Evolutionary conservation across 2,888 invertebrate species (phyloP).

Genomic region (Pheosia gnoma): DNA sequence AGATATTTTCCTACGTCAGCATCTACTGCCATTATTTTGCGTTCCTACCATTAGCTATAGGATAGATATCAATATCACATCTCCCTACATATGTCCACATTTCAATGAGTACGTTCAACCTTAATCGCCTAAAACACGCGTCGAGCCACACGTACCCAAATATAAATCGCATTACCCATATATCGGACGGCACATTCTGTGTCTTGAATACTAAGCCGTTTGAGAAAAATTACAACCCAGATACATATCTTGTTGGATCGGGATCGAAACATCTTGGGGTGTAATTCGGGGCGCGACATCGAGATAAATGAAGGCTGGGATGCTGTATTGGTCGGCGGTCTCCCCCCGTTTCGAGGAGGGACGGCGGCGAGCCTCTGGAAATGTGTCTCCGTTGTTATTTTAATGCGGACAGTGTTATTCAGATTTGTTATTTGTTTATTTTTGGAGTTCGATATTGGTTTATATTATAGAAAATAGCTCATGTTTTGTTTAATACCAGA

Average conservation of each 20-base stretch:
- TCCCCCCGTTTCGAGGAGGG: constrained; percentile 30
- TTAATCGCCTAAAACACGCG: constrained; percentile 4
- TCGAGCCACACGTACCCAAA: constrained; percentile 27
- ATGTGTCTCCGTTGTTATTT: constrained; percentile 48
- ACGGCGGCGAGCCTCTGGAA: constrained; percentile 44
- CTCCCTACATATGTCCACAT: neutral
- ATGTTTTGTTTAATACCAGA: neutral
- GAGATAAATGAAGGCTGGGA: constrained; percentile 63
- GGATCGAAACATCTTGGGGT: constrained; percentile 63
- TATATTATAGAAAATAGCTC: neutral
- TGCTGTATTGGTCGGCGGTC: constrained; percentile 38
- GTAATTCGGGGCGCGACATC: constrained; percentile 59
- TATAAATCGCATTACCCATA: constrained; percentile 59
- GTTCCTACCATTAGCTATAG: neutral
- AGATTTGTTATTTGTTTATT: constrained; percentile 32
- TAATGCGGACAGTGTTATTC: constrained; percentile 31
- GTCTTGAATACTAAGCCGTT: constrained; percentile 66
- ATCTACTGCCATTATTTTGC: neutral
- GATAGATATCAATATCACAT: neutral
- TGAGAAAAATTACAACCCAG: constrained; percentile 72
- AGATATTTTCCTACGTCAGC: too few relatives aligned
- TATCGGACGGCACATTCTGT: constrained; percentile 54
- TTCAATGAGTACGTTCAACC: neutral
- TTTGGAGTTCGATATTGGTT: constrained; percentile 6
- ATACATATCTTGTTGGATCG: constrained; percentile 64